A percentile compares a stretch with the other conserved stretches of the same genome.
phyloP scores from a whole-genome alignment of 2,113 vertebrate genomes.

The Natator depressus region DNA sequence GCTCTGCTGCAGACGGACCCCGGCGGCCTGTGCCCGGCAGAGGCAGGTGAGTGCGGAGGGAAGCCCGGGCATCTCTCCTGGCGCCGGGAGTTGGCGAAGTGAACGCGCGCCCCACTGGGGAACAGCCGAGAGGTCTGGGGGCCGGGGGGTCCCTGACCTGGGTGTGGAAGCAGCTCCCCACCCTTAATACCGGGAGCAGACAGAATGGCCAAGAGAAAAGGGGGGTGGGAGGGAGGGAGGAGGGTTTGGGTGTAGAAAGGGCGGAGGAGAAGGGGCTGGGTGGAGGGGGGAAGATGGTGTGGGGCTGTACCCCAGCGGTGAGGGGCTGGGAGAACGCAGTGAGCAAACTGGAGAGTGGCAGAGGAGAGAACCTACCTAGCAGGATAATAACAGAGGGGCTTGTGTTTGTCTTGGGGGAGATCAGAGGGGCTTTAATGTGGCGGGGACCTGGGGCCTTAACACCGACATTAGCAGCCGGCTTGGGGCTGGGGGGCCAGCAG shows the following conservation, averaged over 20 bases:
- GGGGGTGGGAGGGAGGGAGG: neutral
- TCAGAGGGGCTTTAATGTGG: neutral
- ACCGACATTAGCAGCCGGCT: no score
- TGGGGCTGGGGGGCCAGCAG: neutral
- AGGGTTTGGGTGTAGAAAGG: neutral
- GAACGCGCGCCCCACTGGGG: neutral
- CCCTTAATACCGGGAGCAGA: neutral
- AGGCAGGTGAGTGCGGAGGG: neutral
- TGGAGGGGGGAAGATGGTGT: neutral
- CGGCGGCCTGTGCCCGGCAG: neutral
- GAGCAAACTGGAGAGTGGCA: neutral
- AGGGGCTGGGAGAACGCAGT: neutral
- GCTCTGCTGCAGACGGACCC: neutral
- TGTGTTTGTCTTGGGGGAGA: neutral
- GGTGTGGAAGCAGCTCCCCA: neutral
- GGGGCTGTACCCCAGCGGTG: no score
- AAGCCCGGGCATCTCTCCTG: neutral
- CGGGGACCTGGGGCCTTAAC: neutral
- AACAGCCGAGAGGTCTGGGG: neutral
- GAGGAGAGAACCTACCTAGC: no score
- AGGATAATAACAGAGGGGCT: neutral
- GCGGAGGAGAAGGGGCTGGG: neutral
- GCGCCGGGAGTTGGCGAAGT: neutral
- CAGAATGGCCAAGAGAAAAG: neutral
- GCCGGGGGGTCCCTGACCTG: neutral